These are phyloP conservation scores for Oryzias javanicus DNA, from an alignment of 2,113 vertebrate genomes.

Conservation along the genomic window DNA sequence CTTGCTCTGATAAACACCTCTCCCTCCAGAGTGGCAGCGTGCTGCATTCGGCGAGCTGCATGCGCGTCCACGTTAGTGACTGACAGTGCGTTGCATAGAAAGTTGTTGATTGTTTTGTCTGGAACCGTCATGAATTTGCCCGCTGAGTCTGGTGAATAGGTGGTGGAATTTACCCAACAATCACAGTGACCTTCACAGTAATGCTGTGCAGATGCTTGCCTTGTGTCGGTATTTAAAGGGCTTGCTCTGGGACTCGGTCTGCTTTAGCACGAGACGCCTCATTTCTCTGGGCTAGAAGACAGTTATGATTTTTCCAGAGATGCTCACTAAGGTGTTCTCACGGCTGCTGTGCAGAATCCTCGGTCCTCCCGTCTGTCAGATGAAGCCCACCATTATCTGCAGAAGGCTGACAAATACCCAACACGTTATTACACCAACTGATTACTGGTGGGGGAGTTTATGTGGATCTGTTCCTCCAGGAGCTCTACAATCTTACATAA, in stretches of 20 bases:
- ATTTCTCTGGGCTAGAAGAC: no score
- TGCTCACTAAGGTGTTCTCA: not conserved
- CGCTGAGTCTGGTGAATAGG: slow-evolving; percentile 52
- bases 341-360: not conserved
- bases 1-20: slow-evolving; percentile 49
- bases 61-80: slow-evolving; percentile 10
- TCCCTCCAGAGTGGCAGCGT: slow-evolving; percentile 59
- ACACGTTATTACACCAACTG: slow-evolving; percentile 7
- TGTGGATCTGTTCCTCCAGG: slow-evolving; percentile 10
- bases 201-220: slow-evolving; percentile 19
- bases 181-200: slow-evolving; percentile 57
- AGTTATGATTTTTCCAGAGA: no score
- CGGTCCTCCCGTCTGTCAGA: slow-evolving; percentile 5
- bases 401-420: slow-evolving; percentile 15
- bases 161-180: slow-evolving; percentile 53
- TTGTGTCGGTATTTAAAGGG: slow-evolving; percentile 8
- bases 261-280: slow-evolving; percentile 16
- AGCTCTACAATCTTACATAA: not conserved
- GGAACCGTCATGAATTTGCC: slow-evolving; percentile 65
- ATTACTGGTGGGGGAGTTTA: slow-evolving; percentile 20
- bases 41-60: slow-evolving; percentile 5
- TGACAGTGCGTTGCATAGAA: slow-evolving; percentile 3
- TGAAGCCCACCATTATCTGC: slow-evolving; percentile 2
- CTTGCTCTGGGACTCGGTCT: slow-evolving; percentile 1
- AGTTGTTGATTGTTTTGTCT: slow-evolving; percentile 57